Conservation (phyloP, 2,113 vertebrate species). For the Ranitomeya imitator region DNA sequence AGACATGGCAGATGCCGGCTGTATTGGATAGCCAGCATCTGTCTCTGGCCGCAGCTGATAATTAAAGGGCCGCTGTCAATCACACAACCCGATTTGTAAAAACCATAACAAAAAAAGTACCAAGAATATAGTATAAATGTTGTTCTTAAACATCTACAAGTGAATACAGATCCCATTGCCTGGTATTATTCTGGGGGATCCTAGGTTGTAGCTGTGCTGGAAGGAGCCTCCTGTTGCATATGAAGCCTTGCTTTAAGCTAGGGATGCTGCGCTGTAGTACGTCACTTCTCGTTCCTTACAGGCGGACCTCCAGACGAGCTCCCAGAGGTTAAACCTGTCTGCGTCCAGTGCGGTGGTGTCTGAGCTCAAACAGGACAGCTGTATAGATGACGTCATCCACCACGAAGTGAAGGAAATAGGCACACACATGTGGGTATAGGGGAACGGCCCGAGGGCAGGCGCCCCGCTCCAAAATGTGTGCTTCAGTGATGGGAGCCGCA, state of each 20-base stretch:
- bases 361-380: constrained; percentile 92
- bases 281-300: constrained; percentile 59
- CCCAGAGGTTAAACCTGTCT: constrained; percentile 95
- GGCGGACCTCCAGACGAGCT: constrained; percentile 98
- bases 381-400: constrained; percentile 98
- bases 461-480: neutral
- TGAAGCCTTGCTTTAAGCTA: too few species aligned
- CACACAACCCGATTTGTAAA: too few species aligned
- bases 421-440: constrained; percentile 88
- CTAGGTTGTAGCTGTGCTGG: too few species aligned
- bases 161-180: too few species aligned
- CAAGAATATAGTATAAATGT: too few species aligned
- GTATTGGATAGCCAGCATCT: neutral
- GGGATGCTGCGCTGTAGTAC: too few species aligned
- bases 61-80: too few species aligned
- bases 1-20: neutral
- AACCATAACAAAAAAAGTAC: too few species aligned
- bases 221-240: too few species aligned
- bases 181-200: too few species aligned
- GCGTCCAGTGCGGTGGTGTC: constrained; percentile 89
- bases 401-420: constrained; percentile 99
- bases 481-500: neutral
- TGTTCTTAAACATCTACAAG: too few species aligned
- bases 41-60: too few species aligned
- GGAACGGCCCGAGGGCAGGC: neutral